phyloP scores from a whole-genome alignment of 2,797 vertebrate genomes.

The Varecia variegata region DNA sequence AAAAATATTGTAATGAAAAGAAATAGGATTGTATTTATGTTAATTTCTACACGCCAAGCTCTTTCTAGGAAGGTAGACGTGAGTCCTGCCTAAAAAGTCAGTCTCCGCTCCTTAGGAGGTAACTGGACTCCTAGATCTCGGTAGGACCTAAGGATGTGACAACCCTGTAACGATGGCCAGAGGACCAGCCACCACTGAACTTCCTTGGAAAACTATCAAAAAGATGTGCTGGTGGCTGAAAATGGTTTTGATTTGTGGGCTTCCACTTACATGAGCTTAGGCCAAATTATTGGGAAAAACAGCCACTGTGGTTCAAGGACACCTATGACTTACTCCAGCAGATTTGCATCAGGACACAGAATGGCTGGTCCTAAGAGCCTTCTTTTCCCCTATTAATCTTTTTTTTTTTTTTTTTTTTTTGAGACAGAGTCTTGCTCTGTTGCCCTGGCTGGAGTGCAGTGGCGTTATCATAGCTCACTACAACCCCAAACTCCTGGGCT shows the following conservation, averaged over 20 bases:
- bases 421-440: too few relatives aligned
- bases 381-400: background rate
- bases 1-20: background rate
- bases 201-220: constrained; percentile 21
- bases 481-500: too few relatives aligned
- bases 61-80: background rate
- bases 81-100: background rate
- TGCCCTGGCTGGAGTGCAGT: too few relatives aligned
- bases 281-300: background rate
- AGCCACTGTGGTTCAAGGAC: background rate
- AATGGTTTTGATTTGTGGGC: background rate
- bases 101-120: background rate
- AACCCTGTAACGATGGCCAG: background rate
- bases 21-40: background rate
- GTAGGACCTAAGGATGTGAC: background rate
- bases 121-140: background rate
- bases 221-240: background rate
- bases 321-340: background rate
- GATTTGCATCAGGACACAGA: background rate
- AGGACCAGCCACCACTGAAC: background rate
- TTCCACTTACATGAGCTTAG: background rate
- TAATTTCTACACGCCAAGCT: background rate
- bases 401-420: constrained; percentile 23
- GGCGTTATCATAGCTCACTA: too few relatives aligned
- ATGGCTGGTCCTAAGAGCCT: background rate